These are phyloP conservation scores for Tipula vernalis DNA, from an alignment of 2,888 invertebrate species.

Conservation along the genomic window DNA sequence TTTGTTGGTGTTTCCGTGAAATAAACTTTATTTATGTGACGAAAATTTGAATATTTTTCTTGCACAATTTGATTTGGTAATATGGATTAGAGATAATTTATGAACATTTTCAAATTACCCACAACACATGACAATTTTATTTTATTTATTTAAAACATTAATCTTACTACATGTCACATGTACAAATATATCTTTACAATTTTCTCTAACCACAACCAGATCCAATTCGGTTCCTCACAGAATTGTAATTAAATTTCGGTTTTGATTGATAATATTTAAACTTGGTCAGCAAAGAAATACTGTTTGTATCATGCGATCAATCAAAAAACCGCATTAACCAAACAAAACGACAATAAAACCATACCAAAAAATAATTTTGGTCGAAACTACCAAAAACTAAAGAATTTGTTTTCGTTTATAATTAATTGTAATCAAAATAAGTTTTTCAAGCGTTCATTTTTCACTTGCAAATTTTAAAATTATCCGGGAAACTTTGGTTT, in stretches of 20 bases:
- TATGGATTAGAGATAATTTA: too few relatives aligned
- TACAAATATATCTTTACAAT: neutral
- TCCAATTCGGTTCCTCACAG: neutral
- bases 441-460: neutral
- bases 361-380: neutral
- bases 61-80: too few relatives aligned
- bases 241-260: neutral
- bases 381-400: neutral
- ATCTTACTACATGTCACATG: too few relatives aligned
- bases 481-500: neutral
- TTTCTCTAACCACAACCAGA: neutral
- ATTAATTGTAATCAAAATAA: neutral
- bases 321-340: neutral
- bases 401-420: neutral
- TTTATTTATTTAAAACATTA: too few relatives aligned
- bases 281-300: neutral
- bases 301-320: neutral
- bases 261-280: neutral
- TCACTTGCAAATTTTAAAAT: neutral
- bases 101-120: too few relatives aligned
- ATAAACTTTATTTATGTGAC: too few relatives aligned
- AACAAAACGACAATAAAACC: neutral
- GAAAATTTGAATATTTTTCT: too few relatives aligned
- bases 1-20: neutral
- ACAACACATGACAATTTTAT: too few relatives aligned